phyloP scores from a whole-genome alignment of 2,797 vertebrate genomes.

The Brotogeris chrysoptera region DNA sequence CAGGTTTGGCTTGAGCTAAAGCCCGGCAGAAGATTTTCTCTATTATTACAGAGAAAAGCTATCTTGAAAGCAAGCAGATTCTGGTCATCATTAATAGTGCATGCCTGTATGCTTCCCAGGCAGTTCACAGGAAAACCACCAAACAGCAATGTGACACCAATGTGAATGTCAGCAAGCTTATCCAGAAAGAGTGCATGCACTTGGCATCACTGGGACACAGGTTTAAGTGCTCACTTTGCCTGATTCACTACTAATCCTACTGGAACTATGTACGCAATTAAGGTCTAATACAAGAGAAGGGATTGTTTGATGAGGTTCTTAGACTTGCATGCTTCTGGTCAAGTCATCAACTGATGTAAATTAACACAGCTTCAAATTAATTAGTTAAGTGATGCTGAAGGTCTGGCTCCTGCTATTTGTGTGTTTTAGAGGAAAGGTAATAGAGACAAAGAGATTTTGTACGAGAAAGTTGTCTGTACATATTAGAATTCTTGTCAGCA shows the following conservation, averaged over 20 bases:
- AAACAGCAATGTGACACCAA: background rate
- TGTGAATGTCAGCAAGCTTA: background rate
- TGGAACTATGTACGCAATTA: background rate
- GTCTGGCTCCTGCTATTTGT: background rate
- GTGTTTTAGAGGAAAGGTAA: background rate
- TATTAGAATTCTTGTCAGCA: background rate
- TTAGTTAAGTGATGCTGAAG: background rate
- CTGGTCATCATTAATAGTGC: background rate
- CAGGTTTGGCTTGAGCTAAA: background rate
- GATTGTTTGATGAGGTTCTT: background rate
- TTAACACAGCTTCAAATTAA: background rate
- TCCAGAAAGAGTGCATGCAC: accelerated
- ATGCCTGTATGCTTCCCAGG: background rate
- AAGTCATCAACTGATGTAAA: background rate
- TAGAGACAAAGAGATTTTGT: background rate
- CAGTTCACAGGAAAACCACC: background rate
- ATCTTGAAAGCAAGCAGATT: background rate
- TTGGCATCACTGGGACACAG: too few species aligned
- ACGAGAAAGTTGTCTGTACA: background rate
- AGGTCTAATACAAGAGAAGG: background rate
- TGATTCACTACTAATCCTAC: background rate
- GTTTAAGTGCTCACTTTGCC: background rate
- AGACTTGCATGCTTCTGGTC: background rate
- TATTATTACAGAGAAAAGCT: background rate
- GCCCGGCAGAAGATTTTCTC: background rate